Evolutionary conservation across 2,113 vertebrate species (phyloP).

Genomic region (Vulpes ferrilata): DNA sequence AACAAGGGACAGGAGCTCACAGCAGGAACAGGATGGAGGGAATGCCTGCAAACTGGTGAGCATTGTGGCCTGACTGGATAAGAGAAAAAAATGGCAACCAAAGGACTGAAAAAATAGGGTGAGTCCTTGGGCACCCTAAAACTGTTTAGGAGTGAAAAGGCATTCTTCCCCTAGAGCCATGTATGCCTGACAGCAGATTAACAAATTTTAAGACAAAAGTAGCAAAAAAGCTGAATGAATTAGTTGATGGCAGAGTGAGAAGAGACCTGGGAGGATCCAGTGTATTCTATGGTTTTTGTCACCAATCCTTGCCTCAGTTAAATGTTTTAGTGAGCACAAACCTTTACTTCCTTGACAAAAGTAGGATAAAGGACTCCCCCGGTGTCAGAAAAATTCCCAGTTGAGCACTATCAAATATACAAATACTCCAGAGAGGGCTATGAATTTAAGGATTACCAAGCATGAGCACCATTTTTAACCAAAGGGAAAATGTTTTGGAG

Average conservation of each 20-base stretch:
- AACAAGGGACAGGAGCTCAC: not conserved
- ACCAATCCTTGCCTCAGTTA: not conserved
- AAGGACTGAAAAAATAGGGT: not conserved
- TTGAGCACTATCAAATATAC: not conserved
- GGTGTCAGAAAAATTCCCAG: not conserved
- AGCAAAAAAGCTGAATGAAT: not conserved
- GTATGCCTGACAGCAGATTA: not conserved
- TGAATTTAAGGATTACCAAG: not conserved
- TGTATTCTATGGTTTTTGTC: not conserved
- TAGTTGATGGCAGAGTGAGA: not conserved
- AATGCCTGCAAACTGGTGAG: not conserved
- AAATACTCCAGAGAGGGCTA: not conserved
- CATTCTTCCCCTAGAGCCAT: not conserved
- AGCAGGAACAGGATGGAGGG: not conserved
- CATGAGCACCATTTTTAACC: constrained; percentile 8
- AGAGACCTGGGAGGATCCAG: not conserved
- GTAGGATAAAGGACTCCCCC: not conserved
- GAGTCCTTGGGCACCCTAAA: not conserved
- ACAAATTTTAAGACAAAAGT: not conserved
- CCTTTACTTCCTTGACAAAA: not conserved
- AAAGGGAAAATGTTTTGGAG: not conserved
- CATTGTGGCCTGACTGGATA: not conserved
- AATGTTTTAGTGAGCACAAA: not conserved
- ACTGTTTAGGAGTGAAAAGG: not conserved
- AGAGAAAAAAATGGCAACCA: not conserved